Evolutionary conservation across 2,888 invertebrate genomes (phyloP).

Genomic region (Perithous albicinctus): DNA sequence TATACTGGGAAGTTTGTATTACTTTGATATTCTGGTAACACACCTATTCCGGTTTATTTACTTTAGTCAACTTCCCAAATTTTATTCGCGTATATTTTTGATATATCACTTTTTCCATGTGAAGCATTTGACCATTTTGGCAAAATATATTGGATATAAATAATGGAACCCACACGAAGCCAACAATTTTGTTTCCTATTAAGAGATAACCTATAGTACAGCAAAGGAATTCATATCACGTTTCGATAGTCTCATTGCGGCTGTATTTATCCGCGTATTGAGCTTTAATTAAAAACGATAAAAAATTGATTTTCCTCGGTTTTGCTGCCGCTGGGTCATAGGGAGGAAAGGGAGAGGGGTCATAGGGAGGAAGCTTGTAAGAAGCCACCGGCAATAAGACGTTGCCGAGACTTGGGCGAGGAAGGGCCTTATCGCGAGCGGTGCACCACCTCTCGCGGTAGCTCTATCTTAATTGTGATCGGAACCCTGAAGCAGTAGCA

Average conservation of each 20-base stretch:
- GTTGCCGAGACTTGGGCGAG: slow-evolving; percentile 65
- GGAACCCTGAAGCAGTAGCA: slow-evolving; percentile 60
- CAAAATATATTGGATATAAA: background rate
- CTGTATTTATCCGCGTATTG: slow-evolving; percentile 6
- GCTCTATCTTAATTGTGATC: slow-evolving; percentile 72
- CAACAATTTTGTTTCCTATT: background rate
- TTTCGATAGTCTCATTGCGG: slow-evolving; percentile 11
- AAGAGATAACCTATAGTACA: background rate
- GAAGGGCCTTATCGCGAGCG: slow-evolving; percentile 65
- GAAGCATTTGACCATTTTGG: background rate
- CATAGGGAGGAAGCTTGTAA: background rate
- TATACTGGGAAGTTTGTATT: background rate
- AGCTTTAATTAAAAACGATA: slow-evolving; percentile 38
- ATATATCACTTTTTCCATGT: background rate
- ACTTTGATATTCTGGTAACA: background rate
- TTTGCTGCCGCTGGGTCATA: slow-evolving; percentile 17
- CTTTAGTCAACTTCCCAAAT: background rate
- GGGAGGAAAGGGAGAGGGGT: no score
- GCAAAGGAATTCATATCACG: slow-evolving; percentile 3
- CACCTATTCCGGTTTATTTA: background rate
- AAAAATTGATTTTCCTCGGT: slow-evolving; percentile 33
- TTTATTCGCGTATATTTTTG: background rate
- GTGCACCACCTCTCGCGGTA: slow-evolving; percentile 62
- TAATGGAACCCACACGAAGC: background rate
- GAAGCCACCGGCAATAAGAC: slow-evolving; percentile 62